phyloP scores from a whole-genome alignment of 2,113 vertebrate species.

The Thamnophis sirtalis region DNA sequence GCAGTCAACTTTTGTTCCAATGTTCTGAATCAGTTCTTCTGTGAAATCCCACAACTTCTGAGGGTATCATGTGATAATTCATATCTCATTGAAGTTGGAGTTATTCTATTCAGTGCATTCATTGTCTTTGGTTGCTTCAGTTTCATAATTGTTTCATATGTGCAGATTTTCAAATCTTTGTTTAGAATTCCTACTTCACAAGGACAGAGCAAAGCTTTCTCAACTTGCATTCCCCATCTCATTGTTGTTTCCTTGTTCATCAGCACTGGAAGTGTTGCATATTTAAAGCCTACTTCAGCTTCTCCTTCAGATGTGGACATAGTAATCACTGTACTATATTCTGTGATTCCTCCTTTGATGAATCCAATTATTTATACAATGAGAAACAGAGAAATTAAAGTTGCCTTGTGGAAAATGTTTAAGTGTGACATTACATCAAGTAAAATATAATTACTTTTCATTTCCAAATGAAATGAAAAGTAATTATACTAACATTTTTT shows the following conservation, averaged over 20 bases:
- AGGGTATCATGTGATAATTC: background rate
- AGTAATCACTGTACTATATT: constrained; percentile 37
- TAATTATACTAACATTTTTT: too few species aligned
- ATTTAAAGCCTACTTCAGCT: constrained; percentile 20
- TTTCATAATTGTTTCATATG: constrained; percentile 33
- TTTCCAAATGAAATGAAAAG: background rate
- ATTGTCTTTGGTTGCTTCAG: constrained; percentile 11
- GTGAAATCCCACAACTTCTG: background rate
- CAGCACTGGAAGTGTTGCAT: constrained; percentile 29
- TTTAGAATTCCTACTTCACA: constrained; percentile 4
- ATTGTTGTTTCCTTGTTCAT: constrained; percentile 36
- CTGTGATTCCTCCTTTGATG: constrained; percentile 24
- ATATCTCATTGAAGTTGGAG: constrained; percentile 10
- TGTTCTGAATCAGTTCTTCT: background rate
- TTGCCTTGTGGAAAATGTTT: constrained; percentile 11
- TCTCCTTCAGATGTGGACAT: constrained; percentile 10
- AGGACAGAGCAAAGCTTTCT: constrained; percentile 30
- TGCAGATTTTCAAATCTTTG: constrained; percentile 33
- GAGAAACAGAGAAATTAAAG: constrained; percentile 35
- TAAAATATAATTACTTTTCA: background rate
- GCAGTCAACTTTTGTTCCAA: background rate
- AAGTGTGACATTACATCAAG: background rate
- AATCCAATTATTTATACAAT: constrained; percentile 49
- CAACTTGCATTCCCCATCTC: constrained; percentile 43
- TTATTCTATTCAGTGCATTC: background rate